Percentiles rank a stretch among this genome's conserved stretches.
Evolutionary conservation across 2,888 invertebrate genomes (phyloP).

Genomic region (Diarsia rubi): DNA sequence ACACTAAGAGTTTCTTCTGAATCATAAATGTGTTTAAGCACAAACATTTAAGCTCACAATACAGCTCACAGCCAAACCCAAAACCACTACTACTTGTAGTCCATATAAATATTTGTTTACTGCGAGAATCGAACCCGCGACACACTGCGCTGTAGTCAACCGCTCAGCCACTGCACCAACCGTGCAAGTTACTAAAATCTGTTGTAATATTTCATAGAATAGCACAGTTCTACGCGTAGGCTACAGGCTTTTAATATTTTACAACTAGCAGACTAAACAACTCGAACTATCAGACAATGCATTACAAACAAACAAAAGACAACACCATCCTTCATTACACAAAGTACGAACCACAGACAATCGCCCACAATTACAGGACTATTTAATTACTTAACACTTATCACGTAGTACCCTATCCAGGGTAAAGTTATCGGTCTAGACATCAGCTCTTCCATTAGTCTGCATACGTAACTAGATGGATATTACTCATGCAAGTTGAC

Average conservation of each 20-base stretch:
- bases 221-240: neutral
- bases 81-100: no score
- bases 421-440: constrained; percentile 60
- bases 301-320: constrained; percentile 9
- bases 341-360: constrained; percentile 13
- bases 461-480: constrained; percentile 34
- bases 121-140: no score
- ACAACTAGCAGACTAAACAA: neutral
- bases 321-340: constrained; percentile 8
- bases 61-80: no score
- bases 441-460: constrained; percentile 55
- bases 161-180: no score
- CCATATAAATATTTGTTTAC: no score
- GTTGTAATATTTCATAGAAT: neutral
- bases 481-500: constrained; percentile 45
- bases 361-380: constrained; percentile 28
- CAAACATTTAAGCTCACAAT: no score
- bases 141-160: no score
- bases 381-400: constrained; percentile 47
- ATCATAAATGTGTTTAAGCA: no score
- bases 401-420: constrained; percentile 2
- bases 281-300: neutral
- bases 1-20: no score
- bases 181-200: no score
- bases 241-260: neutral